phyloP scores from a whole-genome alignment of 1,140 invertebrate species.

The Dreissena polymorpha region DNA sequence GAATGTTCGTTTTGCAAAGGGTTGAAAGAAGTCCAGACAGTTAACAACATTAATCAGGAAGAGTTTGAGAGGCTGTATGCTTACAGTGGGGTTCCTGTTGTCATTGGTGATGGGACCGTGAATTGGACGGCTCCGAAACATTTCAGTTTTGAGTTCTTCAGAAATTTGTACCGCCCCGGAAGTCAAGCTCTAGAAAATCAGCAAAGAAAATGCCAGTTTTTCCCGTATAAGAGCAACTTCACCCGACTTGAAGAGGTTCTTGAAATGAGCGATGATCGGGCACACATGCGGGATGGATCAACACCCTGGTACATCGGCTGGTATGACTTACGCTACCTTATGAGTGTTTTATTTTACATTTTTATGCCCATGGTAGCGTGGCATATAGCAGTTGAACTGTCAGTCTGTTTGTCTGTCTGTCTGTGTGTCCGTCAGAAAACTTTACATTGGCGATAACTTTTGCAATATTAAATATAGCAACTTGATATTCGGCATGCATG shows the following conservation, averaged over 20 bases:
- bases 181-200: constrained; percentile 67
- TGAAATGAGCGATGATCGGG: constrained; percentile 84
- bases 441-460: too few relatives aligned
- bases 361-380: too few relatives aligned
- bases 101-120: constrained; percentile 89
- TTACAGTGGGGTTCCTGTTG: constrained; percentile 89
- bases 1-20: constrained; percentile 88
- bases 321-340: constrained; percentile 82
- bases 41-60: constrained; percentile 80
- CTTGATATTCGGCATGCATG: too few relatives aligned
- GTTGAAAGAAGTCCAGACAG: constrained; percentile 83
- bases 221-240: constrained; percentile 94
- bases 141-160: constrained; percentile 91
- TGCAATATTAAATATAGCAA: too few relatives aligned
- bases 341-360: too few relatives aligned
- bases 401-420: too few relatives aligned
- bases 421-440: too few relatives aligned
- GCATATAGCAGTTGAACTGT: too few relatives aligned
- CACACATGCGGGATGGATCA: constrained; percentile 83
- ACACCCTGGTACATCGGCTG: constrained; percentile 95
- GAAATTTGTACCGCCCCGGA: constrained; percentile 85
- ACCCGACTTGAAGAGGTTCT: constrained; percentile 88
- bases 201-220: constrained; percentile 89
- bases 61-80: constrained; percentile 84
- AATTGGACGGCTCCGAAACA: constrained; percentile 89